Conservation (phyloP, 2,888 invertebrate species). For the Drosophila mimica region DNA sequence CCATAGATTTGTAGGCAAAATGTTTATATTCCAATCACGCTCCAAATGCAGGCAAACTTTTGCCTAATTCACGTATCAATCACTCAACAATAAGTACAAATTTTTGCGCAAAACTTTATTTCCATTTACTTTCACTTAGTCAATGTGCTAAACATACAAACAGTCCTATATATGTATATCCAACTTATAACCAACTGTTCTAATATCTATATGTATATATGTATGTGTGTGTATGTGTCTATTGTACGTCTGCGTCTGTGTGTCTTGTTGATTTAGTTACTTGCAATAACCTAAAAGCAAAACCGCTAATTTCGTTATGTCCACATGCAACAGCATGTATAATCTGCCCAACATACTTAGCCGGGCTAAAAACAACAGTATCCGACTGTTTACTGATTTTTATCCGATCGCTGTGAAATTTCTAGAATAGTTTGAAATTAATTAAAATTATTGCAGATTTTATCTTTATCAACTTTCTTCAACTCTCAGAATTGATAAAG, state of each 20-base stretch:
- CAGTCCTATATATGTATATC: constrained; percentile 6
- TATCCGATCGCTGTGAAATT: not conserved
- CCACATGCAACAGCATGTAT: constrained; percentile 23
- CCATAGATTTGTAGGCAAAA: constrained; percentile 37
- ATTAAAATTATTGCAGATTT: not conserved
- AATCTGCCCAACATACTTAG: constrained; percentile 34
- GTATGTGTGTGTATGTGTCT: constrained; percentile 23
- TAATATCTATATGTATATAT: constrained; percentile 27
- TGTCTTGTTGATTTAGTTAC: constrained; percentile 21
- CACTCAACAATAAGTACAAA: constrained; percentile 59
- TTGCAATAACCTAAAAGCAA: constrained; percentile 12
- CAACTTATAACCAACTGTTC: constrained; percentile 23
- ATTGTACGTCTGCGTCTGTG: constrained; percentile 19
- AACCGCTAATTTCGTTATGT: constrained; percentile 25
- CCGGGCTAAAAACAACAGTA: constrained; percentile 9
- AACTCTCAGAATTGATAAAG: not conserved
- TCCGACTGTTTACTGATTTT: not conserved
- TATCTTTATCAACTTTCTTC: not conserved
- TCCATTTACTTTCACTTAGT: constrained; percentile 51
- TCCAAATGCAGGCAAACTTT: constrained; percentile 48
- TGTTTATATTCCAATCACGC: constrained; percentile 55
- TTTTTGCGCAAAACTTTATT: constrained; percentile 53
- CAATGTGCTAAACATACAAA: constrained; percentile 34
- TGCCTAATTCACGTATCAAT: constrained; percentile 61
- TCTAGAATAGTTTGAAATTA: not conserved